Base-by-base conservation (phyloP, 2,888 invertebrate genomes). In the Euplagia quadripunctaria region DNA sequence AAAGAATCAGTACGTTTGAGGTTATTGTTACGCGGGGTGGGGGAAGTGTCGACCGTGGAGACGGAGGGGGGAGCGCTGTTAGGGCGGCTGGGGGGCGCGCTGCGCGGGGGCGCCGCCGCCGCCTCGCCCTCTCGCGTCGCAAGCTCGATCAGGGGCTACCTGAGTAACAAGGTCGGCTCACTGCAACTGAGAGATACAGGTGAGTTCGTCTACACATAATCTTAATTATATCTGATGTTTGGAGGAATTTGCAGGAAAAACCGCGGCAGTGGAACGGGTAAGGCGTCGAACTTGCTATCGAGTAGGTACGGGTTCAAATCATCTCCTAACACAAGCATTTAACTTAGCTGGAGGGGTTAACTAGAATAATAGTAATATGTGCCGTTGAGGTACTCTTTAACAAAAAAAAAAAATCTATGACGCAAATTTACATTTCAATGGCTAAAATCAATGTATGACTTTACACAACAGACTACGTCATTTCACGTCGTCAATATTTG, bases 111-210 rank as follows among this genome's bases (percentile, higher is more conserved):
- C 91, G 97, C 97, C 88, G 97, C 97, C 90, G 97, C 97, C 90
- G 96, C 97, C 92, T 97, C 97, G 91, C 97, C 97, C 86, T 96
- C 97, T 92, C 96, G 97, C 87, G 97, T 97, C 90, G 97, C 97
- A 91, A 97, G 96, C 94, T 97, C 97, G 94, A 97, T 97, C 93
- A 96, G 97, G 91, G 97, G 97, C 88, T 97, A 97, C 96, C 96
- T 98, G 86, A 96, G 97, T 90, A 97, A 96, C 93, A 96, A 97
- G 89, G 96, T 97, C 92, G 96, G 97, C 92, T 96, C 97, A 90
- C 96, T 97, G 91, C 96, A 97, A 94, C 96, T 97, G 70, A 96
- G 97, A 89, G 97, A 97, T 89, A 97, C 97, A 97, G 97, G 97
- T 97, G 87, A 96, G 97, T 85, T 31, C 58, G 11, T 58, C 31